These are phyloP conservation scores for Cavia porcellus DNA, from an alignment of 2,113 vertebrate species.

Conservation along the genomic window DNA sequence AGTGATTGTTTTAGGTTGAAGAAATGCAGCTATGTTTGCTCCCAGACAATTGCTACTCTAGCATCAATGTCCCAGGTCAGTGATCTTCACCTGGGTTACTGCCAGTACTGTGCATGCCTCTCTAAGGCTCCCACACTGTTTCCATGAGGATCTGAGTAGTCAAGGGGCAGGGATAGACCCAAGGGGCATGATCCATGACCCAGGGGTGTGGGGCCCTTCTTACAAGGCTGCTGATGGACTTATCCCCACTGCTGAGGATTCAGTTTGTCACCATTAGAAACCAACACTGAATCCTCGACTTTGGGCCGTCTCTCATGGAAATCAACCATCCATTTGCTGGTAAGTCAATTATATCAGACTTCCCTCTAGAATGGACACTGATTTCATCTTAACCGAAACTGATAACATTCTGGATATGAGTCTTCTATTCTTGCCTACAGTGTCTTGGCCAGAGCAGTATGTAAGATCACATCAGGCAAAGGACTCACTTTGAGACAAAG, in stretches of 20 bases:
- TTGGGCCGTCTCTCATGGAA: neutral
- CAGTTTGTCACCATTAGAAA: neutral
- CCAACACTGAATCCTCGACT: neutral
- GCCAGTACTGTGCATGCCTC: neutral
- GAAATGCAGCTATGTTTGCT: neutral
- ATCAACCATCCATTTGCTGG: neutral
- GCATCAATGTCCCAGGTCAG: neutral
- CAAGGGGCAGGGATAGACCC: neutral
- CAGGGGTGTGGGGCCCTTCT: neutral
- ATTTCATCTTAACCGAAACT: neutral
- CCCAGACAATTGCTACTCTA: neutral
- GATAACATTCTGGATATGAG: neutral
- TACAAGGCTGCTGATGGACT: neutral
- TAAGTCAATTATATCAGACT: neutral
- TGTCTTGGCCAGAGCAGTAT: neutral
- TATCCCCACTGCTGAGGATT: neutral
- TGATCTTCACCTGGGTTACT: neutral
- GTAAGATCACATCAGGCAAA: neutral
- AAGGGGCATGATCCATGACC: rapidly evolving
- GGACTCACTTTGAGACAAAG: neutral
- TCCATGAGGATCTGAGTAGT: neutral
- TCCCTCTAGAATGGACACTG: neutral
- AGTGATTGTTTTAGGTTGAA: neutral
- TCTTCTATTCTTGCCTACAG: neutral
- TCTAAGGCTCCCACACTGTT: neutral